These are phyloP conservation scores for Rhagologus leucostigma DNA, from an alignment of 2,113 vertebrate species.

Conservation along the genomic window DNA sequence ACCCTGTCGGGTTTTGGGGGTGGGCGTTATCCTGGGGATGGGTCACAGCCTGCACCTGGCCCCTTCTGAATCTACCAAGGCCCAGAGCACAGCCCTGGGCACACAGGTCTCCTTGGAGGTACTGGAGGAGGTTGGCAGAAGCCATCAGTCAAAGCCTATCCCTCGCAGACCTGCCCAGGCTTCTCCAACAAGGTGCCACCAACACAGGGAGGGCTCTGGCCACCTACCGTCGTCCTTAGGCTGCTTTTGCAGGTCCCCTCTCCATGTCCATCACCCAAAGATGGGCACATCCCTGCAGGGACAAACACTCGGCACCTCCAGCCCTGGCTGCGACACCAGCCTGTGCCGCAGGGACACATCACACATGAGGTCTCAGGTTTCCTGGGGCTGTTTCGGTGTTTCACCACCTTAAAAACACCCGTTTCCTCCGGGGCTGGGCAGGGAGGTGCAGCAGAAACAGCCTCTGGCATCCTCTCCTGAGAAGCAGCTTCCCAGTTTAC, in stretches of 20 bases:
- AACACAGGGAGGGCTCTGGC: background rate
- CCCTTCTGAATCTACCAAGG: background rate
- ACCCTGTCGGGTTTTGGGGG: background rate
- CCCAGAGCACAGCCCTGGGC: accelerated
- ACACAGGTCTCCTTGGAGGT: background rate
- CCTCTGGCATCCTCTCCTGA: accelerated
- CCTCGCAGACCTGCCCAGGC: background rate
- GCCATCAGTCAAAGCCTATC: background rate
- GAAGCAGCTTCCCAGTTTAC: background rate
- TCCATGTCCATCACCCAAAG: background rate
- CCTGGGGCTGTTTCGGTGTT: background rate
- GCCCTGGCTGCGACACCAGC: background rate
- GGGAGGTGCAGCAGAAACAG: background rate
- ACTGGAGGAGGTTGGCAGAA: background rate
- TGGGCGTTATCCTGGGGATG: background rate
- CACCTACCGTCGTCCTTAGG: accelerated
- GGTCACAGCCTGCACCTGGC: background rate
- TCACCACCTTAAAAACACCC: background rate
- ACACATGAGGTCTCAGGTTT: background rate
- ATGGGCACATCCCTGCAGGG: background rate
- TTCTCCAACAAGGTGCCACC: background rate
- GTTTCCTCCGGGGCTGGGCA: accelerated
- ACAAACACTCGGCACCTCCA: background rate
- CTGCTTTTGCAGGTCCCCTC: background rate
- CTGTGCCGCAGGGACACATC: background rate